Percentiles rank a stretch among this genome's conserved stretches.
Evolutionary conservation across 2,113 vertebrate species (phyloP).

Genomic region (Callopanchax toddi): DNA sequence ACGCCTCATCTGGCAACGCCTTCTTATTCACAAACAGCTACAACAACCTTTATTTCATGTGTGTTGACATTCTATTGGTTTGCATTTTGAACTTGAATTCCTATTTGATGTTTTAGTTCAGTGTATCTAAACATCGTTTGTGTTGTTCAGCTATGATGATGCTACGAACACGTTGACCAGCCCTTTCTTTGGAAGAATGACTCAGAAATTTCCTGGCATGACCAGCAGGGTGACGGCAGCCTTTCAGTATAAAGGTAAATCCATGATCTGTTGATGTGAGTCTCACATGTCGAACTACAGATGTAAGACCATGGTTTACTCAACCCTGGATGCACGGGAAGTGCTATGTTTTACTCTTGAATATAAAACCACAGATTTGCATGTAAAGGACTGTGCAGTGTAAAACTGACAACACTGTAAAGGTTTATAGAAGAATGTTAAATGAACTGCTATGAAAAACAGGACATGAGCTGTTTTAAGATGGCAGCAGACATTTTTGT

Average conservation of each 20-base stretch:
- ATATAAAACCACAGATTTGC: too few species aligned
- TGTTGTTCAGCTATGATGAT: constrained; percentile 81
- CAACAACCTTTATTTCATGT: constrained; percentile 41
- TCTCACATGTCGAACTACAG: not conserved
- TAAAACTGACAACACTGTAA: too few species aligned
- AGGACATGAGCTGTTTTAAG: too few species aligned
- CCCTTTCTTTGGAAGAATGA: constrained; percentile 78
- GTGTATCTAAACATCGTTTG: constrained; percentile 9
- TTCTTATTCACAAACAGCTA: constrained; percentile 28
- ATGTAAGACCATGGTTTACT: too few species aligned
- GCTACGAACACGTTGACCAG: constrained; percentile 76
- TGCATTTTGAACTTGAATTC: not conserved
- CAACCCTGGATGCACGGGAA: too few species aligned
- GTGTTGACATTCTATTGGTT: not conserved
- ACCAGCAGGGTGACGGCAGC: constrained; percentile 80
- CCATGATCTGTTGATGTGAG: not conserved
- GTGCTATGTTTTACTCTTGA: too few species aligned
- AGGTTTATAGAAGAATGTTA: too few species aligned
- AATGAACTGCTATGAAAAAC: too few species aligned
- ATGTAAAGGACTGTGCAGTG: too few species aligned
- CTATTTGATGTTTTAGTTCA: not conserved
- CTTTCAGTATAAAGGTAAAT: constrained; percentile 79
- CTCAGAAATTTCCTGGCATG: constrained; percentile 73
- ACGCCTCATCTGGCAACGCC: constrained; percentile 27
- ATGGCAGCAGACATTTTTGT: too few species aligned